Evolutionary conservation across 1,140 invertebrate species (phyloP).

Genomic region (Lordiphosa stackelbergi): DNA sequence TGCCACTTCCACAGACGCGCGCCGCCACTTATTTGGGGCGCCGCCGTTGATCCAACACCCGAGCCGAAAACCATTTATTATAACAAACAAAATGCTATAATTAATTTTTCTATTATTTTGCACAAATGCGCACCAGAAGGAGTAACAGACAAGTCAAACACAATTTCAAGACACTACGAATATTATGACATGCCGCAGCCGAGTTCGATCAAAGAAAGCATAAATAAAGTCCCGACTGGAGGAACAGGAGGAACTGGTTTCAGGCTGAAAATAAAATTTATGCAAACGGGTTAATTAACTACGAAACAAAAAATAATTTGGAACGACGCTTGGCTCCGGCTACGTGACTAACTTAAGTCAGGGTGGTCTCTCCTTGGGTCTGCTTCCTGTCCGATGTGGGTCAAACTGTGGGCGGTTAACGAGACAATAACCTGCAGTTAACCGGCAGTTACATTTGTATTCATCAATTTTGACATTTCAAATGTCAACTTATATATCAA

Average conservation of each 20-base stretch:
- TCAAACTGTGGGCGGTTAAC: constrained; percentile 64
- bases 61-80: constrained; percentile 55
- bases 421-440: constrained; percentile 41
- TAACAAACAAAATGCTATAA: constrained; percentile 65
- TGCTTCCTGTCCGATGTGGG: constrained; percentile 32
- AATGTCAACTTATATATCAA: constrained; percentile 60
- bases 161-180: constrained; percentile 50
- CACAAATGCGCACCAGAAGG: constrained; percentile 27
- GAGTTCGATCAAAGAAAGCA: constrained; percentile 74
- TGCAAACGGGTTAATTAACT: constrained; percentile 75
- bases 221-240: constrained; percentile 56
- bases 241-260: constrained; percentile 46
- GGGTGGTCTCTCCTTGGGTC: constrained; percentile 49
- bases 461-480: constrained; percentile 62
- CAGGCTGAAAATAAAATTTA: constrained; percentile 47
- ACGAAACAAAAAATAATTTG: constrained; percentile 43
- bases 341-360: constrained; percentile 32
- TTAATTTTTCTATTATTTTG: constrained; percentile 66
- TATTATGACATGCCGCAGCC: constrained; percentile 65
- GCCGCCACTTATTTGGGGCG: constrained; percentile 51
- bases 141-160: constrained; percentile 40
- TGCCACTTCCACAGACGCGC: constrained; percentile 44
- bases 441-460: constrained; percentile 43
- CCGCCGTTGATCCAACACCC: constrained; percentile 49
- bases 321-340: constrained; percentile 40